Evolutionary conservation across 1,140 invertebrate species (phyloP).

Genomic region (Pectinophora gossypiella): DNA sequence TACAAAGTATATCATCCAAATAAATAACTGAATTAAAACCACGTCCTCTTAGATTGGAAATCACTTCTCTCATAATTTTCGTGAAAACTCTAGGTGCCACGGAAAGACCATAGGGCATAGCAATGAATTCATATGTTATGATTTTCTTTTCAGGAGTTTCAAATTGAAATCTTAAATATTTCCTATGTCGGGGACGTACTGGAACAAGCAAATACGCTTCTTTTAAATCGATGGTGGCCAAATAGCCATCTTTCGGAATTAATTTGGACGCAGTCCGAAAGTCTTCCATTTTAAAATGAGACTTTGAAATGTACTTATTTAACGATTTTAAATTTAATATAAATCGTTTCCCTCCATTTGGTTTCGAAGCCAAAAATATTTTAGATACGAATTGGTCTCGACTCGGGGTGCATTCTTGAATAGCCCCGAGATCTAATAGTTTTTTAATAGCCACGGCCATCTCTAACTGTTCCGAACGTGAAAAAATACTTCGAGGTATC

Average conservation of each 20-base stretch:
- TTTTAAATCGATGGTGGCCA: neutral
- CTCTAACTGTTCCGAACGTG: too few species aligned
- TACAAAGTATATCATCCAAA: neutral
- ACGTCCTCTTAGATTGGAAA: neutral
- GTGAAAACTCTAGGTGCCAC: neutral
- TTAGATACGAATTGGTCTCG: too few species aligned
- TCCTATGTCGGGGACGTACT: neutral
- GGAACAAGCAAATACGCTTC: neutral
- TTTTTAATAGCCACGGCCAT: too few species aligned
- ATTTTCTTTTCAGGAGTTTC: too few species aligned
- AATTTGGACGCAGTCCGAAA: neutral
- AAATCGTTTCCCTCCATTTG: neutral
- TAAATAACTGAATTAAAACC: neutral
- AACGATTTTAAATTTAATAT: neutral
- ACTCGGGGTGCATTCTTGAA: too few species aligned
- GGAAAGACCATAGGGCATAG: neutral
- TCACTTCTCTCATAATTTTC: neutral
- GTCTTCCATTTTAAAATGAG: neutral
- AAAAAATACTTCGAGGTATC: too few species aligned
- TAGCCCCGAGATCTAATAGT: too few species aligned
- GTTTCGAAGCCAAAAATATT: too few species aligned
- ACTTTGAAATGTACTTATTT: neutral
- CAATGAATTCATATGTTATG: neutral
- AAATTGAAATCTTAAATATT: neutral
- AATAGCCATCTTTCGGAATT: neutral